Evolutionary conservation across 2,888 invertebrate genomes (phyloP).

Genomic region (Acrocera orbiculus): DNA sequence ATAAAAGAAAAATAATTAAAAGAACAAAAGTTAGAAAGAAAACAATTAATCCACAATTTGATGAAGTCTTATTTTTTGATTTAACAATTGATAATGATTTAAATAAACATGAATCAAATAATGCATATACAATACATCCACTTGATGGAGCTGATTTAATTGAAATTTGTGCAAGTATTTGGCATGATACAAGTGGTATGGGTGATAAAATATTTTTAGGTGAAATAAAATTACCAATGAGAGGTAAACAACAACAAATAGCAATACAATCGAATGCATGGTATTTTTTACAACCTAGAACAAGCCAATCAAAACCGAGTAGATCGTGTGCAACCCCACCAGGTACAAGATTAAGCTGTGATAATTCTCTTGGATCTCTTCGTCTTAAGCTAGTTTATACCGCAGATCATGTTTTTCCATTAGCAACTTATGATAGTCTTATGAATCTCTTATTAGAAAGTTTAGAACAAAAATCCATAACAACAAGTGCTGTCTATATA

Average conservation of each 20-base stretch:
- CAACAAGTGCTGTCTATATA: slow-evolving; percentile 56
- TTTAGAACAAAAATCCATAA: slow-evolving; percentile 42
- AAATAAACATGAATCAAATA: slow-evolving; percentile 26
- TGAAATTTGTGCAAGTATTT: slow-evolving; percentile 65
- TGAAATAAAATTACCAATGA: slow-evolving; percentile 64
- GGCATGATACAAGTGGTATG: slow-evolving; percentile 67
- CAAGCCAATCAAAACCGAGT: slow-evolving; percentile 38
- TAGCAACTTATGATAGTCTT: slow-evolving; percentile 60
- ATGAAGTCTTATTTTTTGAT: slow-evolving; percentile 70
- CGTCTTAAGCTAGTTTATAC: slow-evolving; percentile 75
- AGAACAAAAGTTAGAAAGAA: slow-evolving; percentile 78
- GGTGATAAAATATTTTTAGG: slow-evolving; percentile 72
- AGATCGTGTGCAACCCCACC: slow-evolving; percentile 56
- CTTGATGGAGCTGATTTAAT: slow-evolving; percentile 51
- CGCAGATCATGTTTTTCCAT: slow-evolving; percentile 75
- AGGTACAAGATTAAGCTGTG: slow-evolving; percentile 44
- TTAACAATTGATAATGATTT: slow-evolving; percentile 41
- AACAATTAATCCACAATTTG: slow-evolving; percentile 75
- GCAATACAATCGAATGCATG: slow-evolving; percentile 51
- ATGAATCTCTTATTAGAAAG: slow-evolving; percentile 54
- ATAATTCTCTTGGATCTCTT: slow-evolving; percentile 59
- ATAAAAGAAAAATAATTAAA: slow-evolving; percentile 59
- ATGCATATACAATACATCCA: slow-evolving; percentile 38
- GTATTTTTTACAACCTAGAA: slow-evolving; percentile 55
- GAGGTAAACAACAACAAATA: slow-evolving; percentile 45